These are phyloP conservation scores for Balanococcus diminutus DNA, from an alignment of 2,888 invertebrate genomes.

Conservation along the genomic window DNA sequence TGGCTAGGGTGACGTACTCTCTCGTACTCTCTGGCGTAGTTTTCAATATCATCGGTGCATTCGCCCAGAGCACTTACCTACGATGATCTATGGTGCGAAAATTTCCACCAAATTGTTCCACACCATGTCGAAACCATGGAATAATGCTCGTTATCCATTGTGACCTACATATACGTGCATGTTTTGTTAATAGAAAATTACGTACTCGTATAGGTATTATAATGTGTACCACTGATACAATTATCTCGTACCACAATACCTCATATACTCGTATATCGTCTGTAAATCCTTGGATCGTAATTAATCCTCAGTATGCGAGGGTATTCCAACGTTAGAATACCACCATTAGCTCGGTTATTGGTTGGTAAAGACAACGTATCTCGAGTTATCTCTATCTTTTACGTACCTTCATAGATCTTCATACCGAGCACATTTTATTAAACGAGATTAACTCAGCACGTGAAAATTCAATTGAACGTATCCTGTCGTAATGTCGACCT, in stretches of 20 bases:
- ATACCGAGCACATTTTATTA: not conserved
- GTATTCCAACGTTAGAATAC: not conserved
- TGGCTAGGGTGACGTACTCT: not conserved
- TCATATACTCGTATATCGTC: not conserved
- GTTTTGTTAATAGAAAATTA: not conserved
- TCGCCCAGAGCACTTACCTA: too few relatives aligned
- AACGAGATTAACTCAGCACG: not conserved
- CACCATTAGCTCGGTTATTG: too few relatives aligned
- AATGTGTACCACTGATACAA: not conserved
- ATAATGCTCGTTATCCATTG: not conserved
- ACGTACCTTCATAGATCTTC: not conserved
- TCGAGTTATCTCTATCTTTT: not conserved
- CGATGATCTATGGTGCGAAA: too few relatives aligned
- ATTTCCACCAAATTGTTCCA: too few relatives aligned
- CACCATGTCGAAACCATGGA: too few relatives aligned
- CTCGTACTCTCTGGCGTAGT: too few relatives aligned
- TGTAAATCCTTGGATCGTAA: not conserved
- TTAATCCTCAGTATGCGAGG: not conserved
- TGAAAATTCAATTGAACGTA: conserved; percentile 31
- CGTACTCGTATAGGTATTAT: not conserved
- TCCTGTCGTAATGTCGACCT: conserved; percentile 14
- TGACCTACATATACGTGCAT: not conserved
- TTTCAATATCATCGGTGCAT: too few relatives aligned
- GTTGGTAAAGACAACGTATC: conserved; percentile 23
- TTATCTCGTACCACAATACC: too few relatives aligned